Conservation (phyloP, 2,797 vertebrate genomes). For the Babyrousa celebensis region DNA sequence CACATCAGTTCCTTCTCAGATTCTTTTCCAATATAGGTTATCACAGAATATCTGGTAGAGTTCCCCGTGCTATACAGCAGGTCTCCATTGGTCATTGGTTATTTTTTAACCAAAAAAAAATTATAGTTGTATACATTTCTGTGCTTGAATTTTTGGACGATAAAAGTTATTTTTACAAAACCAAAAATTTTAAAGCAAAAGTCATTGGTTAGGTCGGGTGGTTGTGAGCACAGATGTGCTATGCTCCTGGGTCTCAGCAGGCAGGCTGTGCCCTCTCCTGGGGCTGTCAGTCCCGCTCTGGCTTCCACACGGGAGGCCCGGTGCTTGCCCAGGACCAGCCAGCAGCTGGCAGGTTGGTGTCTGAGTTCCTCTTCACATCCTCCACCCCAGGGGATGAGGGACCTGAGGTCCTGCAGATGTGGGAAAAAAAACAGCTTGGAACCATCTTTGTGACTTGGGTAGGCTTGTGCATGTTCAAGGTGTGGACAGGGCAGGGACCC, state of each 20-base stretch:
- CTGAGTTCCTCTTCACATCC: neutral
- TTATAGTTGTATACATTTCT: neutral
- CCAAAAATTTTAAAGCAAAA: neutral
- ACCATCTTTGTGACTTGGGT: neutral
- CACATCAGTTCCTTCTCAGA: too few species aligned
- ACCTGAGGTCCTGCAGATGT: neutral
- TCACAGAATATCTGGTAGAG: too few species aligned
- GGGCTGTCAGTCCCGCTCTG: neutral
- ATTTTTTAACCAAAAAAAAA: neutral
- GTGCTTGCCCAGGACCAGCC: neutral
- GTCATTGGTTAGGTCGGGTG: neutral
- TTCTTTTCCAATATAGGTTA: too few species aligned
- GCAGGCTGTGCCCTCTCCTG: too few species aligned
- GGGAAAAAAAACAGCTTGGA: too few species aligned
- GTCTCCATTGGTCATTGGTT: too few species aligned
- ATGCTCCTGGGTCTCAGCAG: fast-evolving
- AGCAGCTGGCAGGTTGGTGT: neutral
- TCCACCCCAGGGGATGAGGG: neutral
- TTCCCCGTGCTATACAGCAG: too few species aligned
- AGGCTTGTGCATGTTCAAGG: neutral
- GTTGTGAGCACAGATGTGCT: neutral
- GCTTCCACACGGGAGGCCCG: neutral
- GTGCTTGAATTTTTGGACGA: neutral
- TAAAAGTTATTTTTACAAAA: neutral
- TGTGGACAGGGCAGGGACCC: neutral